Conservation (phyloP, 1,140 invertebrate species). For the Drosophila lowei region DNA sequence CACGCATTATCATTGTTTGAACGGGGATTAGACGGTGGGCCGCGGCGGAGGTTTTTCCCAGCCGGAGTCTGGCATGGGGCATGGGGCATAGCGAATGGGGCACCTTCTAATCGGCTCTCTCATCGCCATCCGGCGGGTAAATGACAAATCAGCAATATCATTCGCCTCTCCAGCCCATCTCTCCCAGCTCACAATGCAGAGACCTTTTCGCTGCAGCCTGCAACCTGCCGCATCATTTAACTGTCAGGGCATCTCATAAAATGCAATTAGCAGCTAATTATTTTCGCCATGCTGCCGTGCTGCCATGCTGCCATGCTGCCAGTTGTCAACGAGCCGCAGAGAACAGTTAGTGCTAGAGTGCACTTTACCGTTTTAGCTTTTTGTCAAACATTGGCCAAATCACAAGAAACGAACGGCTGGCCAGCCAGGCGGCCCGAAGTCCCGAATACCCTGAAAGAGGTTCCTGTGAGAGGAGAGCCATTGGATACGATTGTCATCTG, state of each 20-base stretch:
- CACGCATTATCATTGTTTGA: constrained; percentile 56
- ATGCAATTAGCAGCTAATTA: constrained; percentile 76
- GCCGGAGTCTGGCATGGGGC: too few species aligned
- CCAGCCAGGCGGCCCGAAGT: constrained; percentile 9
- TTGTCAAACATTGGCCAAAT: constrained; percentile 69
- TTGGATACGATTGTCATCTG: too few species aligned
- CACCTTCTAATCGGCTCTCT: constrained; percentile 15
- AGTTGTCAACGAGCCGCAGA: constrained; percentile 34
- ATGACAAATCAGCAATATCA: constrained; percentile 23
- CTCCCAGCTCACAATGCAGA: neutral
- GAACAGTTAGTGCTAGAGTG: constrained; percentile 64
- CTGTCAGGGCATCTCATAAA: constrained; percentile 65
- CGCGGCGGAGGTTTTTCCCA: too few species aligned
- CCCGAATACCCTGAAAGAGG: constrained; percentile 16
- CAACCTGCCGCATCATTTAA: constrained; percentile 53
- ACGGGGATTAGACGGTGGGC: neutral
- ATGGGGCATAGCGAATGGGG: too few species aligned
- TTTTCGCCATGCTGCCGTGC: constrained; percentile 14
- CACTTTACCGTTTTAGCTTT: constrained; percentile 63
- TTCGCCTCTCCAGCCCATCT: too few species aligned
- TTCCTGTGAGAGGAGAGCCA: neutral
- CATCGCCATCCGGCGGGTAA: constrained; percentile 7
- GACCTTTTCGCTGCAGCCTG: neutral
- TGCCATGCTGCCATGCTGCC: constrained; percentile 7
- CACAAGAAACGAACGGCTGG: neutral